Percentiles rank a stretch among this genome's conserved stretches.
Conservation (phyloP, 2,113 vertebrate genomes). For the Syngnathus floridae region DNA sequence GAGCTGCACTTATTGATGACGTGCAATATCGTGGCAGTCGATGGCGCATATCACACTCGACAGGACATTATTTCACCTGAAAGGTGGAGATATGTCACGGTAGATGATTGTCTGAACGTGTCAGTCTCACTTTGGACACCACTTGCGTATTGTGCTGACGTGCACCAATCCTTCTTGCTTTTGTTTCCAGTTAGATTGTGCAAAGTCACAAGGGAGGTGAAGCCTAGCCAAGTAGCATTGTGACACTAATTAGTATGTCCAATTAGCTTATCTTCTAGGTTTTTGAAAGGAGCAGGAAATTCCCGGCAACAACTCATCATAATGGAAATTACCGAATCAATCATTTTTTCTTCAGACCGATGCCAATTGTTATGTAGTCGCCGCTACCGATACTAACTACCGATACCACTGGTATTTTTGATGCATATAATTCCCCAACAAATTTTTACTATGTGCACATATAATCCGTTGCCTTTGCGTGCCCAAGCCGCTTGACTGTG, state of each 20-base stretch:
- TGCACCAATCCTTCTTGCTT: slow-evolving; percentile 17
- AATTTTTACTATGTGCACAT: slow-evolving; percentile 11
- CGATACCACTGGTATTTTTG: too few species aligned
- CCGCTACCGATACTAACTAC: too few species aligned
- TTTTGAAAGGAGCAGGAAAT: background rate
- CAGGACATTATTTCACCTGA: slow-evolving; percentile 19
- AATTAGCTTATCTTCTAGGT: background rate
- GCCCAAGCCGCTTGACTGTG: slow-evolving; percentile 12
- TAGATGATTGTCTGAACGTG: slow-evolving; percentile 29
- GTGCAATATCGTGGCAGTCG: slow-evolving; percentile 47
- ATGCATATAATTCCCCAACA: too few species aligned
- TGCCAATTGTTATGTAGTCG: too few species aligned
- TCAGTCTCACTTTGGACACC: slow-evolving; percentile 28
- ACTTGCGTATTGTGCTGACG: slow-evolving; percentile 36
- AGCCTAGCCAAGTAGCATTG: background rate
- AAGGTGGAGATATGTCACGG: slow-evolving; percentile 18
- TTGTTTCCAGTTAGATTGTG: background rate
- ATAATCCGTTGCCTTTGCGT: slow-evolving; percentile 9
- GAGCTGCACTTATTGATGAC: slow-evolving; percentile 27
- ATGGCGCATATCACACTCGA: slow-evolving; percentile 5
- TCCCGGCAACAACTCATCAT: too few species aligned
- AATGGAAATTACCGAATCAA: background rate
- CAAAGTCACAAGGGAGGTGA: background rate
- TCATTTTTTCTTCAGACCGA: too few species aligned
- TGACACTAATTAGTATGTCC: background rate